These are phyloP conservation scores for Chlamydotis undulata DNA, from an alignment of 2,113 vertebrate genomes.

Conservation along the genomic window DNA sequence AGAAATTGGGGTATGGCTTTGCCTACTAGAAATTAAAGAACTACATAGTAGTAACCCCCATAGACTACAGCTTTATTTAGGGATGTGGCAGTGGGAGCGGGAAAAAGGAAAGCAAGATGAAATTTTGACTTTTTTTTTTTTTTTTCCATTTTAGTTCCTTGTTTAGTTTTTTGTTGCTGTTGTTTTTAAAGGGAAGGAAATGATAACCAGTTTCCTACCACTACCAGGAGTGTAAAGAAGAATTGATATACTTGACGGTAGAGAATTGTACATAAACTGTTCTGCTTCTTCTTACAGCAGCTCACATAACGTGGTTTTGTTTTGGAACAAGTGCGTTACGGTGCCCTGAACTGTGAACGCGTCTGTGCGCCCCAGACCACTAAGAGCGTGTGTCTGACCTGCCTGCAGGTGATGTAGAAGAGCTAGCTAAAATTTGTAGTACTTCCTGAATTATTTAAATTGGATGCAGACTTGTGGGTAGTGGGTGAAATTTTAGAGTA, in stretches of 20 bases:
- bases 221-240: not conserved
- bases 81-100: not conserved
- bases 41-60: fast-evolving
- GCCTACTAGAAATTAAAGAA: not conserved
- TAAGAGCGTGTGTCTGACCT: not conserved
- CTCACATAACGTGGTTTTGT: not conserved
- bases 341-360: not conserved
- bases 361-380: not conserved
- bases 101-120: not conserved
- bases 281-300: fast-evolving
- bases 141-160: not conserved
- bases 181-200: not conserved
- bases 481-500: not conserved
- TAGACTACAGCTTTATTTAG: not conserved
- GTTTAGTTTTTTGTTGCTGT: not conserved
- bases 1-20: not conserved
- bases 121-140: no score
- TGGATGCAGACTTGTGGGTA: not conserved
- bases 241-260: not conserved
- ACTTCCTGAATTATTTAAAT: not conserved
- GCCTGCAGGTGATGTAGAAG: not conserved
- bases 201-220: not conserved
- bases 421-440: not conserved
- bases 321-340: not conserved
- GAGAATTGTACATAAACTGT: not conserved